Evolutionary conservation across 2,797 vertebrate species (phyloP).

Genomic region (Sebastes melanostomus): DNA sequence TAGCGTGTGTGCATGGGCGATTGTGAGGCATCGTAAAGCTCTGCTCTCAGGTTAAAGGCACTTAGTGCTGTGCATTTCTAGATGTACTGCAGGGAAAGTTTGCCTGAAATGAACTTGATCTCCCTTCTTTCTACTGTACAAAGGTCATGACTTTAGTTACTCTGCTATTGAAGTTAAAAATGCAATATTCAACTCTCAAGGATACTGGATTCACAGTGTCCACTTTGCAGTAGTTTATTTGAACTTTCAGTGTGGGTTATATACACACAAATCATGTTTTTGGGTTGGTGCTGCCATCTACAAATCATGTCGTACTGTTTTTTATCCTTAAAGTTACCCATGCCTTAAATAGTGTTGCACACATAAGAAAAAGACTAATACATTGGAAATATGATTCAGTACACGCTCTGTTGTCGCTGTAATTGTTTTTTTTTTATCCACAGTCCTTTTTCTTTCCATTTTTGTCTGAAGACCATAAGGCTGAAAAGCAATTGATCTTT

Average conservation of each 20-base stretch:
- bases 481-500: constrained; percentile 70
- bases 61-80: not conserved
- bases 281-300: not conserved
- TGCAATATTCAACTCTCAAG: not conserved
- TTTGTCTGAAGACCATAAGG: constrained; percentile 45
- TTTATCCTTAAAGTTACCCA: not conserved
- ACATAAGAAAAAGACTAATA: constrained; percentile 22
- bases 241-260: not conserved
- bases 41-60: not conserved
- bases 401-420: constrained; percentile 3
- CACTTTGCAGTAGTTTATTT: not conserved
- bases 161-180: not conserved
- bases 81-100: not conserved
- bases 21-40: not conserved
- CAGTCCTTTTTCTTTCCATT: constrained; percentile 10
- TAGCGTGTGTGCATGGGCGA: not conserved
- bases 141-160: not conserved
- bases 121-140: not conserved
- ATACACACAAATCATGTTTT: not conserved
- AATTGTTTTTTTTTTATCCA: constrained; percentile 40
- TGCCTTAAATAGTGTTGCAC: constrained; percentile 22
- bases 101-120: not conserved
- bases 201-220: not conserved
- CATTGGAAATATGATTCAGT: constrained; percentile 27
- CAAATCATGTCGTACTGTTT: not conserved